Base-by-base conservation (phyloP, 2,113 vertebrate genomes). In the Antidorcas marsupialis region DNA sequence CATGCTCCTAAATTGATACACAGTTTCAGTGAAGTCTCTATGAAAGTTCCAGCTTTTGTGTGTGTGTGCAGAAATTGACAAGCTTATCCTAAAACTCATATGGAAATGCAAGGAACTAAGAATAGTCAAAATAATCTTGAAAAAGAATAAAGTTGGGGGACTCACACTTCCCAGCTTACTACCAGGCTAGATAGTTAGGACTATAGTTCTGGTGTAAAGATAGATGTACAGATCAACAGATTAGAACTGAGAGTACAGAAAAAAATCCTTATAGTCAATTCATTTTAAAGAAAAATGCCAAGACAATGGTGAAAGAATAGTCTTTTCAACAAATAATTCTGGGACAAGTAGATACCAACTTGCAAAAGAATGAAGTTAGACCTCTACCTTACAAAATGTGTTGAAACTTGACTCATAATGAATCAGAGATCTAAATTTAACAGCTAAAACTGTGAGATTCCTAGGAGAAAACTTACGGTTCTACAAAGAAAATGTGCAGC, bases 41-140 rank as follows among this genome's bases (percentile, higher is more conserved):
- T 30, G 45, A 76, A 95, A 84, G 85, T 59, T 57, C 30, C 7
- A 84, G n/a, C 33, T 60, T 0, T 28, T 39, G 67, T 78, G 82
- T 52, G 27, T 67, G 16, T 67, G 64, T 67, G 62, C 19, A 79
- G 43, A 90, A 50, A 97, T 90, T 87, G 25, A 57, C 13, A 91
- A 71, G 8, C 7, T 93, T 62, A 87, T 89, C 33, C 50, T 85
- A 81, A 95, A 91, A 88, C 89, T 91, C 12, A 39, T 84, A 55
- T 91, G 89, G 57, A 96, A 91, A 92, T 85, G 8, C 15, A 91
- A 52, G 19, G 16, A 25, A 47, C 45, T 45, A 81, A 95, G 23
- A 87, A 86, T 45, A 84, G 88, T 45, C 55, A 91, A 87, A 95
- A 47, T 91, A 91, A 91, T 92, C 83, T 91, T 62, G 52, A 47